Percentiles rank a stretch among this genome's conserved stretches.
Conservation (phyloP, 2,113 vertebrate genomes). For the Lepidothrix coronata region DNA sequence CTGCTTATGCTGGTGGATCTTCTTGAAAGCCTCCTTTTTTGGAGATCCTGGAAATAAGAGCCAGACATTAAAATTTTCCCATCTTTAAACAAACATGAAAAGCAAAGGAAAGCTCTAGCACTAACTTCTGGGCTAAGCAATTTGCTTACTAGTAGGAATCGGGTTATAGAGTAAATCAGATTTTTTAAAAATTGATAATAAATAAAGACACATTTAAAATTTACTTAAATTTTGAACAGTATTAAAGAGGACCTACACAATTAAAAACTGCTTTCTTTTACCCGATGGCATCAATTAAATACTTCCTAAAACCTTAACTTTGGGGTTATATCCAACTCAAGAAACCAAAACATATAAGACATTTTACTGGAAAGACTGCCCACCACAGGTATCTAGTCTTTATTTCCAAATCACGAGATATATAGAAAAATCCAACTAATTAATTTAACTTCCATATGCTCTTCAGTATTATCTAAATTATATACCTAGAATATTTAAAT, state of each 20-base stretch:
- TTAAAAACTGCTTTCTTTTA: neutral
- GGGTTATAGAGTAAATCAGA: neutral
- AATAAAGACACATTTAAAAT: neutral
- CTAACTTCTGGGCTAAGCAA: neutral
- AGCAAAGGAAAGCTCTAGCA: neutral
- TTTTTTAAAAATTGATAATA: neutral
- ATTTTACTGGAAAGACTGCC: neutral
- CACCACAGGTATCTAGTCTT: neutral
- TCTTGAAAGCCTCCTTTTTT: conserved; percentile 71
- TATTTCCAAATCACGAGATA: neutral
- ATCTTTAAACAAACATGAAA: neutral
- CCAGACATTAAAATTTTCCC: neutral
- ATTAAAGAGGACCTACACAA: neutral
- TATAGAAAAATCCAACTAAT: neutral
- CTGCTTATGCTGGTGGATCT: conserved; percentile 1
- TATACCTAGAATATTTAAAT: neutral
- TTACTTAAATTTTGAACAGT: neutral
- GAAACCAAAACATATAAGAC: neutral
- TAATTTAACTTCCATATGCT: neutral
- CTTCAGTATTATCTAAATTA: neutral
- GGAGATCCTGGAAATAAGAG: conserved; percentile 74
- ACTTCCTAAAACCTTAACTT: neutral
- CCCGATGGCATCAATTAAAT: neutral
- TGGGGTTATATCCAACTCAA: neutral
- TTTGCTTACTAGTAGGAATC: neutral